Conservation (phyloP, 2,113 vertebrate species). For the Chaenogobius annularis region DNA sequence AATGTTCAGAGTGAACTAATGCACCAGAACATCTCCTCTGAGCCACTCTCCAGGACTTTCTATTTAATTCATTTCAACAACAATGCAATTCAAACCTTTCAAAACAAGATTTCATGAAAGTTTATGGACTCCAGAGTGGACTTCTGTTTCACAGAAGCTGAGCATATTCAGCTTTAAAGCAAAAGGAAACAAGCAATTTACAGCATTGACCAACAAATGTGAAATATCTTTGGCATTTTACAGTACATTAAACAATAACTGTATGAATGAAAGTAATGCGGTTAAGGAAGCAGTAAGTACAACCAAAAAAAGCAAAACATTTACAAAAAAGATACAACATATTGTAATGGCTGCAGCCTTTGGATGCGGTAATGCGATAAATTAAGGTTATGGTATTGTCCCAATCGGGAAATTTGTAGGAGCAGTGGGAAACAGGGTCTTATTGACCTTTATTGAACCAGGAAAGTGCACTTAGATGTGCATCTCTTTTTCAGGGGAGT, state of each 20-base stretch:
- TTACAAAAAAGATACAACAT: not conserved
- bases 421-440: no score
- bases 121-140: conserved; percentile 29
- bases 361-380: not conserved
- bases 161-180: not conserved
- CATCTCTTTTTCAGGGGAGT: no score
- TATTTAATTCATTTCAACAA: conserved; percentile 57
- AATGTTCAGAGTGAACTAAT: conserved; percentile 64
- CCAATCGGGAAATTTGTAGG: no score
- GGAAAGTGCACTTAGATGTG: no score
- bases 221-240: not conserved
- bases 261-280: not conserved
- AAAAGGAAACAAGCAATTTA: not conserved
- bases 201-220: not conserved
- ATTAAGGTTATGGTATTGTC: not conserved
- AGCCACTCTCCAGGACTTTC: conserved; percentile 32
- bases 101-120: conserved; percentile 34
- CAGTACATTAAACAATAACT: not conserved
- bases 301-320: not conserved
- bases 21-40: conserved; percentile 51
- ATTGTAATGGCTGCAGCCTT: not conserved
- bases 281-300: not conserved
- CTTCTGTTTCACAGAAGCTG: not conserved
- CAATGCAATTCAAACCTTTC: conserved; percentile 55
- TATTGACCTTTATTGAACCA: no score